Base-by-base conservation (phyloP, 2,797 vertebrate species). In the Alauda arvensis region DNA sequence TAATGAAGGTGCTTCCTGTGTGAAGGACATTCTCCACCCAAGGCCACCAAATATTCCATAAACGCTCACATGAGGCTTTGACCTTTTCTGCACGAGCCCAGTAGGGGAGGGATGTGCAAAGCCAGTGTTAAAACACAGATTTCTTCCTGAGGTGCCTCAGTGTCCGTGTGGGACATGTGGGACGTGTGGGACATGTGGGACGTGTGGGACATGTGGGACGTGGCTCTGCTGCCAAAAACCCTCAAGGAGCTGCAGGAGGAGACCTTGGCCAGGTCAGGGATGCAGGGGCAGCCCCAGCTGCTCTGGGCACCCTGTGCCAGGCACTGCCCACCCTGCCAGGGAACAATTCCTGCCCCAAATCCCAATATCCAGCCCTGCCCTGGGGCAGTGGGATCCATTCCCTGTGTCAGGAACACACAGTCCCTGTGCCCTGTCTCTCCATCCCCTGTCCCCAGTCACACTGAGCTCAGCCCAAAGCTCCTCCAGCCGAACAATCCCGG, bases 131-230 rank as follows among this genome's bases (percentile, higher is more conserved):
- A 31, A 70, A 10, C 19, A 12, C 8, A 1, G 3, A 9, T 43
- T 33, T 33, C 57, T 37, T 45, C 34, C 39, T 4, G 48, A 55
- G 10, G 8, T 21, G 29, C 10, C 40, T 46, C 37, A 21, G 3
- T 8, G 55, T 6, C 14, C 3, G 1, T 2, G 5, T 3, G 37
- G 17, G 49, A 39, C 9, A 1, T 1, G 8, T 28, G n/a, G n/a
- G n/a, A n/a, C n/a, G n/a, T n/a, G n/a, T n/a, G n/a, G n/a, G n/a
- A n/a, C n/a, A n/a, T n/a, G n/a, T n/a, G n/a, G n/a, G n/a, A n/a
- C 3, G 1, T 2, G 5, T 3, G 37, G 17, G 49, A 39, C 9
- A 1, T 2, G 5, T 3, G 37, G 37, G 37, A 37, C 10, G 37
- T 37, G 37, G 9, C 34, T 26, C 29, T 75, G 71, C 70, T 56